These are phyloP conservation scores for Axis porcinus DNA, from an alignment of 2,113 vertebrate genomes.

Conservation along the genomic window DNA sequence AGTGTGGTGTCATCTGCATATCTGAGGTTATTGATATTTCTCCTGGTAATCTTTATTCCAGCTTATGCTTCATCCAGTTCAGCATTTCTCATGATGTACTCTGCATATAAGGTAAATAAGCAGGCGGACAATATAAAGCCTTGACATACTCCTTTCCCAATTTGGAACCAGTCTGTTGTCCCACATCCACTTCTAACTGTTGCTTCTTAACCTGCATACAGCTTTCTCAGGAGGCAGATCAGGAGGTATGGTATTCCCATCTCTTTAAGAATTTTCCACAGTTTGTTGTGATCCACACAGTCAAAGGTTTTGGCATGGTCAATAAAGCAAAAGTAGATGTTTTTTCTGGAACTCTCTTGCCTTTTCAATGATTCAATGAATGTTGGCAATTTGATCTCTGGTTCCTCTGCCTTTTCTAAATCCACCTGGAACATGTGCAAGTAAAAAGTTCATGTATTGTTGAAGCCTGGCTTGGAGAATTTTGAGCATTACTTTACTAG, in stretches of 20 bases:
- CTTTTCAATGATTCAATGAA: fast-evolving
- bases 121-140: neutral
- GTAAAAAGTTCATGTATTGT: fast-evolving
- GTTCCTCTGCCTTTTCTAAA: neutral
- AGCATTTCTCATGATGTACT: neutral
- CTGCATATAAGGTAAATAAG: neutral
- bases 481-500: neutral
- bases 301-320: neutral
- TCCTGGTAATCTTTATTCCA: neutral
- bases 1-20: neutral
- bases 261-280: neutral
- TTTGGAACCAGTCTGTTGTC: neutral
- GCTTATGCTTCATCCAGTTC: neutral
- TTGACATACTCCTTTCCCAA: neutral
- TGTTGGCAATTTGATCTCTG: neutral
- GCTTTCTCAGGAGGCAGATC: neutral
- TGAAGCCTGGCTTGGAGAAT: neutral
- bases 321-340: neutral
- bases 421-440: neutral
- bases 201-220: neutral
- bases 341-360: neutral
- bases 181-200: neutral
- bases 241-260: neutral
- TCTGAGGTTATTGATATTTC: neutral
- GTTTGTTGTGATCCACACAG: neutral